Base-by-base conservation (phyloP, 2,113 vertebrate genomes). In the Thamnophis sirtalis region DNA sequence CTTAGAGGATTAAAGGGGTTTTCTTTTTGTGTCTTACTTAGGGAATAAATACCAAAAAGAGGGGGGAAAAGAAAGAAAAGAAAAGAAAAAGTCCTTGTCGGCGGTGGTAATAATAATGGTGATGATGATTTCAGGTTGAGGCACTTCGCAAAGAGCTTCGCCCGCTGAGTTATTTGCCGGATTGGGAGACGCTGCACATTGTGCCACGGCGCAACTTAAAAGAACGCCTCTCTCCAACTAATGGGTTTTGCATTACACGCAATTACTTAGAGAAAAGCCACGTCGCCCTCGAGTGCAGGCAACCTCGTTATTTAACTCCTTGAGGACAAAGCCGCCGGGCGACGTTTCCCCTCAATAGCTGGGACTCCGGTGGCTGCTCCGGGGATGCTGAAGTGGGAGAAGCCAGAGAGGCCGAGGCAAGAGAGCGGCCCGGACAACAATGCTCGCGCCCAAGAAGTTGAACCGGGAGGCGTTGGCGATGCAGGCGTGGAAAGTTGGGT, bases 1-100 rank as follows among this genome's bases (percentile, higher is more conserved):
- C 92, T 86, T 90, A 92, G 93, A 88, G 60, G 90, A 94, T 63
- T 89, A 63, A 94, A 96, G 95, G 90, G 56, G 80, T 87, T 92
- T 51, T 51, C 86, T 86, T 55, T 90, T 90, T 88, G 73, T 51
- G 51, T 56, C 55, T 92, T 88, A 92, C 87, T 92, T 92, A 89
- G 68, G 91, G 58, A 58, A 43, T 38, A 92, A 93, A 86, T 92
- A 94, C 10, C 26, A 10, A 26, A 58, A 58, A 60, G 43, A 43
- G n/a, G n/a, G n/a, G n/a, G n/a, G 28, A 26, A 26, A 9, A 60
- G 9, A 56, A 56, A 58, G 50, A 50, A 60, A 58, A 26, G 26
- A 63, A 28, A 26, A 60, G 28, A n/a, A 63, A 10, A 28, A 51
- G 93, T 91, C 84, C 60, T 51, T 88, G 48, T 3, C 53, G 92